Base-by-base conservation (phyloP, 2,888 invertebrate genomes). In the Eupithecia inturbata region DNA sequence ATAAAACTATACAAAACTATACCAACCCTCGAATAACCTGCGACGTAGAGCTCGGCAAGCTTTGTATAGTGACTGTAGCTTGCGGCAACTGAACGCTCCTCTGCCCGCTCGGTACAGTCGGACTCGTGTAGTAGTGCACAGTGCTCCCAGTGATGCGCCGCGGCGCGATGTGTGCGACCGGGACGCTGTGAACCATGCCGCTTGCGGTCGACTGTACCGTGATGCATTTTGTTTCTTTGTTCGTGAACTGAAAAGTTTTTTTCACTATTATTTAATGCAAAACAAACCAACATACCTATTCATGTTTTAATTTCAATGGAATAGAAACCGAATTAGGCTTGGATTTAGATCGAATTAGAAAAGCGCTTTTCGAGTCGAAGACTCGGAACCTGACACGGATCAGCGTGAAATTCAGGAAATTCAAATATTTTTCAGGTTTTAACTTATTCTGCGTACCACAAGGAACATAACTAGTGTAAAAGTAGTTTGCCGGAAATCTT, bases 171-270 rank as follows among this genome's bases (percentile, higher is more conserved):
- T 94, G 94, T 0, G 94, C 91, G 0, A 94, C 93, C 0, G 94
- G 94, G 28, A 94, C 94, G 67, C 92, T 91, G 81, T 94, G 94
- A 0, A 94, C 84, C 91, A 94, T 91, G 0, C 94, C 94, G 53
- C 92, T 92, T 0, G 93, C 92, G 0, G 93, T 94, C 0, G 94
- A 94, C 0, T 93, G 92, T 4, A 94, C 94, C 1, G 94, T 94
- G 75, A 94, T 94, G 82, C 94, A 94, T 70, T 94, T 94, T 0
- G 91, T 92, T 76, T 90, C 92, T 68, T 88, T 89, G 68, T 85
- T 87, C 67, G 91, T 75, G 80, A 88, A 93, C 94, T 94, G 66
- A 7, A 64, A 39, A 1, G 19, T 22, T 3, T 60, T 60, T 60
- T 60, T 1, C 7, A 14, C 5, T 12, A 60, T 60, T 60, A 26